Conservation (phyloP, 2,797 vertebrate species). For the Cygnus olor region DNA sequence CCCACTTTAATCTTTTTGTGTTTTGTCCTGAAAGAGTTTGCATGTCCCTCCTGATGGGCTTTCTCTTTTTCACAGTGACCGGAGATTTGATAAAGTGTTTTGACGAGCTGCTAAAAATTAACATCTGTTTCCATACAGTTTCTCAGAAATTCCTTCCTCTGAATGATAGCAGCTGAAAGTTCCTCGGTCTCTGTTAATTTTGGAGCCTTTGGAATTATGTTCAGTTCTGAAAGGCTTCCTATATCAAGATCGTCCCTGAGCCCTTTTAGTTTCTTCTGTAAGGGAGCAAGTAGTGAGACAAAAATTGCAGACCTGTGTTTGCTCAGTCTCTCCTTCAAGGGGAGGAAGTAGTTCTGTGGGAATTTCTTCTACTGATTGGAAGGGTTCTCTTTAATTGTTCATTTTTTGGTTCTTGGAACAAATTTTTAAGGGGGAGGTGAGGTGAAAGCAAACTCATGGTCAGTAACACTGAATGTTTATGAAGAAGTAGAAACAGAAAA, state of each 20-base stretch:
- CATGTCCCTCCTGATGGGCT: not conserved
- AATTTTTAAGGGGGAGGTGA: not conserved
- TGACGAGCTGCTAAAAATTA: not conserved
- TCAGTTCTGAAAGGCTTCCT: not conserved
- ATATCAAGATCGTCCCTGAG: rapidly evolving
- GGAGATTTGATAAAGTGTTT: not conserved
- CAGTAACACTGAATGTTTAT: not conserved
- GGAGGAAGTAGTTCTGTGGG: not conserved
- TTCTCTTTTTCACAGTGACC: not conserved
- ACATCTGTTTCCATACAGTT: not conserved
- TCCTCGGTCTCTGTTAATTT: not conserved
- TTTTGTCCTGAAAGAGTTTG: not conserved
- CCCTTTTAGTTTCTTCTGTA: not conserved
- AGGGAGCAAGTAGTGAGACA: not conserved
- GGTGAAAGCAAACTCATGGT: not conserved
- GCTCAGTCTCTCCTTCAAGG: not conserved
- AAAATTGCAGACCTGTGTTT: not conserved
- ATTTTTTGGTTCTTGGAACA: not conserved
- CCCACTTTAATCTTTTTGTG: not conserved
- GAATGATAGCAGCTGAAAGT: not conserved
- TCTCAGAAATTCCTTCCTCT: not conserved
- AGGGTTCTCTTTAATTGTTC: not conserved
- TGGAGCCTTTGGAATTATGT: not conserved
- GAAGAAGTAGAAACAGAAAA: not conserved
- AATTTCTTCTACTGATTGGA: not conserved